A percentile compares a stretch with the other conserved stretches of the same genome.
These are phyloP conservation scores for Parnassius glacialis DNA, from an alignment of 2,888 invertebrate species.

Conservation along the genomic window DNA sequence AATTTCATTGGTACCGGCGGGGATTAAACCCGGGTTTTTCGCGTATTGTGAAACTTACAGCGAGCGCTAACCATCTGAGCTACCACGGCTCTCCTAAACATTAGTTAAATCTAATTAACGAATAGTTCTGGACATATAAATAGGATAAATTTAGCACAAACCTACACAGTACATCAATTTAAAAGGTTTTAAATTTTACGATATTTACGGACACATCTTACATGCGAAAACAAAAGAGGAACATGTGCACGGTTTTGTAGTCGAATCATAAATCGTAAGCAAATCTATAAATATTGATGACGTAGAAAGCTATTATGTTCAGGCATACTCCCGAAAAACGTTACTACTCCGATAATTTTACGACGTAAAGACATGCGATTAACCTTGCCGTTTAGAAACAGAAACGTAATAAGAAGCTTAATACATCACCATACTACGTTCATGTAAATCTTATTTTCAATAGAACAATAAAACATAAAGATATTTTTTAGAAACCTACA, in stretches of 20 bases:
- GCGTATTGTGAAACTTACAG: too few relatives aligned
- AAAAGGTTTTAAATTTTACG: too few relatives aligned
- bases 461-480: too few relatives aligned
- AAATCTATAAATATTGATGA: constrained; percentile 75
- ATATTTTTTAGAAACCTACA: too few relatives aligned
- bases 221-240: constrained; percentile 27
- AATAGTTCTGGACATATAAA: too few relatives aligned
- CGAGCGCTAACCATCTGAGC: too few relatives aligned
- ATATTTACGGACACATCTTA: constrained; percentile 14
- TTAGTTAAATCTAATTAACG: too few relatives aligned
- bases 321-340: constrained; percentile 70
- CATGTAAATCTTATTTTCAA: neutral
- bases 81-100: too few relatives aligned
- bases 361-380: constrained; percentile 69
- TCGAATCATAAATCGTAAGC: constrained; percentile 70
- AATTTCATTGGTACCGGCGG: too few relatives aligned
- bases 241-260: constrained; percentile 59
- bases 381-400: constrained; percentile 52
- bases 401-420: constrained; percentile 35
- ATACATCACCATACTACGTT: constrained; percentile 7
- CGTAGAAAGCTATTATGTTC: constrained; percentile 69
- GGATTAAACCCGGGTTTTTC: too few relatives aligned
- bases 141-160: too few relatives aligned
- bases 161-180: too few relatives aligned
- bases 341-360: constrained; percentile 56